Base-by-base conservation (phyloP, 2,888 invertebrate genomes). In the Pollenia labialis region DNA sequence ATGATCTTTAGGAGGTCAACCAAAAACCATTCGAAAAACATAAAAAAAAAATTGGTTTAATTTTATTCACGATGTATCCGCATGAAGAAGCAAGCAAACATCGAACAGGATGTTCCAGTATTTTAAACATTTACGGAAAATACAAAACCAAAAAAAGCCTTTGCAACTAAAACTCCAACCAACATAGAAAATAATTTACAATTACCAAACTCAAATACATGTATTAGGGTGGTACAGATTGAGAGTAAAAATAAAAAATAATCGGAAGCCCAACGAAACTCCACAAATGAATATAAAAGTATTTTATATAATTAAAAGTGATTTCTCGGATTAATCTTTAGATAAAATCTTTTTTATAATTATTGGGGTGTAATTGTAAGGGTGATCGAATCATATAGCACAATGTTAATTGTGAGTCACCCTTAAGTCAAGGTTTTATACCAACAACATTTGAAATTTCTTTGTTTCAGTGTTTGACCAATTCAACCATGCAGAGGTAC, bases 81-180 rank as follows among this genome's bases (percentile, higher is more conserved):
- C 14, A 50, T 62, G 62, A 50, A 52, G 50, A 50, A 18, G 16
- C 16, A 48, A 40, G 10, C 18, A 80, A 60, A 75, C 62, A 77
- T 16, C 81, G 75, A 82, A 85, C 77, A 85, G 85, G 85, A 79
- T 79, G 85, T 82, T 82, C 81, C 68, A 77, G 74, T 69, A 81
- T 74, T 74, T 81, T 74, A 74, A 79, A 82, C 74, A 79, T 79
- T 56, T 54, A 80, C 46, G 16, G 46, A 77, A 52, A 64, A 56
- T 62, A 64, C 68, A 23, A 56, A 32, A 52, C 18, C 71, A 68
- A 69, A 56, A 40, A 56, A 77, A 71, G 40, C 74, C 11, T 56
- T 76, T 44, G 50, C 71, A 81, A 71, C 52, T 62, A 44, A 54
- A 44, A 14, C 12, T 40, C 23, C 46, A 76, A 69, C 3, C 40